These are phyloP conservation scores for Atherinosoma microstoma DNA, from an alignment of 2,797 vertebrate species.

Conservation along the genomic window DNA sequence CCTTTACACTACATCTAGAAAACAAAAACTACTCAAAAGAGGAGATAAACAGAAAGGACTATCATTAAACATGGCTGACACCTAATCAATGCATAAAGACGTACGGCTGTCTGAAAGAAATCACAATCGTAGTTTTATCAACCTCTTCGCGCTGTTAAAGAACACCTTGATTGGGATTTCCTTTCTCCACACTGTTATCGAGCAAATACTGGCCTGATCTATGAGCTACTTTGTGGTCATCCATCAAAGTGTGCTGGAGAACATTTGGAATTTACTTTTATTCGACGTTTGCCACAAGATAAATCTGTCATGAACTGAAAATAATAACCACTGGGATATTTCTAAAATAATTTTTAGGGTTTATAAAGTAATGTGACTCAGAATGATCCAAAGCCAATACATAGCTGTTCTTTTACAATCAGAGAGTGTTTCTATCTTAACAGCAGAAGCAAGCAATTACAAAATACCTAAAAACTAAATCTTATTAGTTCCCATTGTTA, in stretches of 20 bases:
- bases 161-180: conserved; percentile 14
- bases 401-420: conserved; percentile 16
- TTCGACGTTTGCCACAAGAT: conserved; percentile 35
- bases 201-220: conserved; percentile 25
- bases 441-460: conserved; percentile 19
- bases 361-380: conserved; percentile 19
- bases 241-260: conserved; percentile 34
- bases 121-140: background rate
- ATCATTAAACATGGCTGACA: conserved; percentile 59
- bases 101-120: conserved; percentile 15
- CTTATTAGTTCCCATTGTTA: conserved; percentile 37
- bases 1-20: conserved; percentile 31
- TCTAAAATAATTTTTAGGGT: conserved; percentile 37
- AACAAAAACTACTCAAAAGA: conserved; percentile 34
- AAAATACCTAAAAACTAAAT: conserved; percentile 41
- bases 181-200: conserved; percentile 1
- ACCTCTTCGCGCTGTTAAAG: conserved; percentile 14
- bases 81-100: conserved; percentile 17
- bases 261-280: conserved; percentile 35
- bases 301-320: conserved; percentile 39
- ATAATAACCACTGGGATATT: conserved; percentile 51
- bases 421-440: conserved; percentile 16
- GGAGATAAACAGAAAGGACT: conserved; percentile 27
- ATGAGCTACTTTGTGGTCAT: conserved; percentile 42
- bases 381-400: conserved; percentile 7